A percentile compares a stretch with the other conserved stretches of the same genome.
Conservation (phyloP, 2,888 invertebrate genomes). For the Oscheius sp. region DNA sequence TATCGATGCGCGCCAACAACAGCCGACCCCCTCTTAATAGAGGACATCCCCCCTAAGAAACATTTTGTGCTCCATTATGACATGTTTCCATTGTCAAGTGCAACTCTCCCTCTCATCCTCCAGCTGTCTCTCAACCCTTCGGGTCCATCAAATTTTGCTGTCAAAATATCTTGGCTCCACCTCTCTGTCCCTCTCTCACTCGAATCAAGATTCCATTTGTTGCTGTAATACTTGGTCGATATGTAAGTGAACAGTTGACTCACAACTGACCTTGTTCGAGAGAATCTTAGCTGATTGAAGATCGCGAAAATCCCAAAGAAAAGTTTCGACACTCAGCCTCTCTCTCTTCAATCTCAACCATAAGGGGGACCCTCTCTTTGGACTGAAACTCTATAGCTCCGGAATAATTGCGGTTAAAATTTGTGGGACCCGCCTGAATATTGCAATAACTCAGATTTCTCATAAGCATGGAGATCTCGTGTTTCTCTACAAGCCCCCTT, state of each 20-base stretch:
- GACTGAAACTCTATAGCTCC: background rate
- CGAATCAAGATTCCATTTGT: background rate
- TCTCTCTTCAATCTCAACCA: too few species aligned
- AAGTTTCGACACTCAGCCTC: background rate
- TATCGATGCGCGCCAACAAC: slow-evolving; percentile 31
- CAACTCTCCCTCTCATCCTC: background rate
- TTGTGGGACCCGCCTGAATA: background rate
- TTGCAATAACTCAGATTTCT: slow-evolving; percentile 18
- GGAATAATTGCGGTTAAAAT: slow-evolving; percentile 23
- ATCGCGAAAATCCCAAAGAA: slow-evolving; percentile 2
- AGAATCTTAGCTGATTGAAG: background rate
- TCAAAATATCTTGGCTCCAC: background rate
- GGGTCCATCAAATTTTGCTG: background rate
- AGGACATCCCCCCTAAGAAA: slow-evolving; percentile 21
- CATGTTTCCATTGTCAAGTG: background rate
- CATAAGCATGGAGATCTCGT: background rate
- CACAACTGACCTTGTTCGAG: slow-evolving; percentile 11
- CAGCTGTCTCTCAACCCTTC: background rate
- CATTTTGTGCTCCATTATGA: slow-evolving; percentile 15
- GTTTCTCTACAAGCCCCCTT: slow-evolving; percentile 16
- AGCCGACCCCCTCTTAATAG: slow-evolving; percentile 29
- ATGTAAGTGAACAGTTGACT: slow-evolving; percentile 14
- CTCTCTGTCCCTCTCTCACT: background rate
- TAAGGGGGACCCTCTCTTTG: too few species aligned
- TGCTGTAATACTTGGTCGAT: slow-evolving; percentile 10